phyloP scores from a whole-genome alignment of 2,113 vertebrate species.

The Emydocephalus ijimae region DNA sequence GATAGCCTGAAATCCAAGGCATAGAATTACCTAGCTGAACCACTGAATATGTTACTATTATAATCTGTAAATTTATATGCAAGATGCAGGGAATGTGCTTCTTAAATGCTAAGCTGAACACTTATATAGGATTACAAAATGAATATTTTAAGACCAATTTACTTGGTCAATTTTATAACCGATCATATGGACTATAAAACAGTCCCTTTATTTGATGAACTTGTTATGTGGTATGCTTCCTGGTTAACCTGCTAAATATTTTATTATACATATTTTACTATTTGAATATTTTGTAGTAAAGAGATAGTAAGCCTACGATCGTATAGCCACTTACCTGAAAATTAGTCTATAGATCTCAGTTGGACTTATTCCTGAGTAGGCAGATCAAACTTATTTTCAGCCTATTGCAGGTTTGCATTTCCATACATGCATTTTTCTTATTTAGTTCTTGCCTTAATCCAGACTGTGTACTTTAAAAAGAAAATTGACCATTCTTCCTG shows the following conservation, averaged over 20 bases:
- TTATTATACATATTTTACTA: conserved; percentile 3
- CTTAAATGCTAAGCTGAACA: neutral
- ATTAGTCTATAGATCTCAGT: neutral
- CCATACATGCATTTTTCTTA: neutral
- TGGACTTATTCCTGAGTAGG: neutral
- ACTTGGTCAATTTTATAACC: neutral
- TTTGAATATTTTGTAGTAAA: conserved; percentile 10
- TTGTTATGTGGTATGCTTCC: neutral
- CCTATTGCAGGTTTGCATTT: neutral
- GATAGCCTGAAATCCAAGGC: neutral
- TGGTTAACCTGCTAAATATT: neutral
- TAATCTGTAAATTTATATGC: neutral
- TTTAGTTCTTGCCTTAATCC: neutral
- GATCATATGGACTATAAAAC: neutral
- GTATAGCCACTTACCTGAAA: neutral
- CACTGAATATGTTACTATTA: neutral
- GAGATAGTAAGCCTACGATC: neutral
- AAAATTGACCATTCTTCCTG: neutral
- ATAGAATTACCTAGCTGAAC: neutral
- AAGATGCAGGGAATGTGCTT: neutral
- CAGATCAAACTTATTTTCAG: neutral
- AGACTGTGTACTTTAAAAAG: neutral
- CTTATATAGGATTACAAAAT: neutral
- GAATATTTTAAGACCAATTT: conserved; percentile 1
- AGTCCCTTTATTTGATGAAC: neutral